Conservation (phyloP, 2,888 invertebrate genomes). For the Euclidia mi region DNA sequence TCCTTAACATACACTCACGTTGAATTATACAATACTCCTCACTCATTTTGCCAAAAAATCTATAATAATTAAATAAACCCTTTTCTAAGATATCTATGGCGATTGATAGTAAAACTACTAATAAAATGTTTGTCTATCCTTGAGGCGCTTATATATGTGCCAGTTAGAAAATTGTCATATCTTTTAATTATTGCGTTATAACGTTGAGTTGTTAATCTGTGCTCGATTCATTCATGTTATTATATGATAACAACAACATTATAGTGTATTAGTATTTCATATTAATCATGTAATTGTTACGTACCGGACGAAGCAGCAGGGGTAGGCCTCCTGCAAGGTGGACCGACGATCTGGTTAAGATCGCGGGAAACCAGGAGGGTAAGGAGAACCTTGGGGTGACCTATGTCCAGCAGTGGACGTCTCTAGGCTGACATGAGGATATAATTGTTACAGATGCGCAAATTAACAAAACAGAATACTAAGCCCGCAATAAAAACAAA, state of each 20-base stretch:
- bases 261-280: no score
- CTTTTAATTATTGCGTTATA: slow-evolving; percentile 1
- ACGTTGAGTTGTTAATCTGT: background rate
- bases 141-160: background rate
- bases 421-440: no score
- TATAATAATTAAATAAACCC: no score
- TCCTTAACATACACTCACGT: slow-evolving; percentile 55
- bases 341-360: no score
- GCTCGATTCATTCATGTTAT: background rate
- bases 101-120: no score
- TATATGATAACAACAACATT: background rate
- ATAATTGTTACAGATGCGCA: background rate
- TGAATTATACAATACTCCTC: slow-evolving; percentile 53
- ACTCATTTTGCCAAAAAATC: slow-evolving; percentile 45
- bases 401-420: no score
- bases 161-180: background rate
- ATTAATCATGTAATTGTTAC: no score
- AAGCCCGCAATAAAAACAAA: slow-evolving; percentile 3
- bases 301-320: no score
- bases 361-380: no score
- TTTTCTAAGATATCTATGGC: no score
- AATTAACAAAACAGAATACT: background rate
- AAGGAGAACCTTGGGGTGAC: no score
- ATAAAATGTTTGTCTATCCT: background rate
- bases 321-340: no score